Conservation (phyloP, 2,888 invertebrate species). For the Quadroppia sp. region DNA sequence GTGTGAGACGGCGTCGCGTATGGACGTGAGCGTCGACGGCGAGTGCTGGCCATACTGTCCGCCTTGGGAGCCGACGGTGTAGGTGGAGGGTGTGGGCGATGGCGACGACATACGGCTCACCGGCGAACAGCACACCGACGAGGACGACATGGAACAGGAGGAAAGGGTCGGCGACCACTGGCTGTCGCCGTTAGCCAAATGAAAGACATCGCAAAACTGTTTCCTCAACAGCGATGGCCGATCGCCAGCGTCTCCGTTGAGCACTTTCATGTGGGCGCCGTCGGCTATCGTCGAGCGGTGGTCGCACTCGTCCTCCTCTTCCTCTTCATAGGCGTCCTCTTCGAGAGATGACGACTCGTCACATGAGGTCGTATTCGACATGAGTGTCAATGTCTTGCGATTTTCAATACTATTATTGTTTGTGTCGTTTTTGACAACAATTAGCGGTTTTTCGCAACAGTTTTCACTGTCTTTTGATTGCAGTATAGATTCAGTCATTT, state of each 20-base stretch:
- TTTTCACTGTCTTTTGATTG: background rate
- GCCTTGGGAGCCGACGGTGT: too few relatives aligned
- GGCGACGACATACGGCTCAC: background rate
- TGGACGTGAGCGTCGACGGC: slow-evolving; percentile 31
- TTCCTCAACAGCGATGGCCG: background rate
- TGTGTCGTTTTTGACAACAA: background rate
- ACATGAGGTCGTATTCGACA: background rate
- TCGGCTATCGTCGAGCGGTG: background rate
- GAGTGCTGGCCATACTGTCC: background rate
- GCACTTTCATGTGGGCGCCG: background rate
- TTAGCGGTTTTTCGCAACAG: background rate
- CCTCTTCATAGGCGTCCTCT: background rate
- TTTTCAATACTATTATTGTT: slow-evolving; percentile 1
- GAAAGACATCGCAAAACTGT: background rate
- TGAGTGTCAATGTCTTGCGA: background rate
- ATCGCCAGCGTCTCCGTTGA: background rate
- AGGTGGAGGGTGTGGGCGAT: background rate
- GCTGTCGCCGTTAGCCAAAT: background rate
- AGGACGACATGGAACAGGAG: background rate
- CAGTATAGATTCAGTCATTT: background rate
- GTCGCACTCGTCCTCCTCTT: slow-evolving; percentile 46
- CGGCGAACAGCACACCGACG: slow-evolving; percentile 14
- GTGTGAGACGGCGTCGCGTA: slow-evolving; percentile 39
- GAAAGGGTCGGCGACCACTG: background rate
- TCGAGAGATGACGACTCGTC: background rate